phyloP scores from a whole-genome alignment of 2,888 invertebrate genomes.

The Ophonus ardosiacus region DNA sequence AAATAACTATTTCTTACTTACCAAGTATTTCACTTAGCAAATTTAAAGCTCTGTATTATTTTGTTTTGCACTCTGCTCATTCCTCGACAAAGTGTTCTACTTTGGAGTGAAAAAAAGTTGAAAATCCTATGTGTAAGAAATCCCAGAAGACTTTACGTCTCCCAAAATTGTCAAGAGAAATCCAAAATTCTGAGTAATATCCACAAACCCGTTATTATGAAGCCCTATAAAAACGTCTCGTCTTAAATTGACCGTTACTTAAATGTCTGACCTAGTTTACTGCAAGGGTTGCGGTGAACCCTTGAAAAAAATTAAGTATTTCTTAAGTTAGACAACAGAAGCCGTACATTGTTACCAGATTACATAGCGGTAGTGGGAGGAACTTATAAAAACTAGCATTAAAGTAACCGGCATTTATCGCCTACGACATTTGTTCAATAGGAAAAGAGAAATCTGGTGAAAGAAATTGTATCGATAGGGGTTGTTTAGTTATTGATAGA shows the following conservation, averaged over 20 bases:
- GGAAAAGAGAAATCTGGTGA: background rate
- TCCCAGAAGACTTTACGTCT: background rate
- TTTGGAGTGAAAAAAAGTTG: no score
- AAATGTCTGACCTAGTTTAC: conserved; percentile 47
- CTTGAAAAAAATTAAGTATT: conserved; percentile 35
- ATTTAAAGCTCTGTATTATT: no score
- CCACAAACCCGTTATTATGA: conserved; percentile 31
- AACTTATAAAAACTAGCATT: conserved; percentile 13
- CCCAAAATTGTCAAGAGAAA: conserved; percentile 31
- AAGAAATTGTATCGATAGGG: background rate
- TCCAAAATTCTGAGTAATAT: conserved; percentile 31
- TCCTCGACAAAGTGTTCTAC: no score
- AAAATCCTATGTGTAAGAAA: conserved; percentile 11
- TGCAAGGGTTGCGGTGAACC: conserved; percentile 37
- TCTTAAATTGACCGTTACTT: conserved; percentile 39
- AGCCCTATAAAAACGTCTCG: conserved; percentile 33
- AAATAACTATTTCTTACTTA: no score
- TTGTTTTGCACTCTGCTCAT: no score
- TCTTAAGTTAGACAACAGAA: conserved; percentile 29
- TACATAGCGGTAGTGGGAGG: conserved; percentile 7
- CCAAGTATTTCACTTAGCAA: no score
- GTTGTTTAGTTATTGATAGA: background rate
- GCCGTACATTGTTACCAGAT: conserved; percentile 49
- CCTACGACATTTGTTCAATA: conserved; percentile 32
- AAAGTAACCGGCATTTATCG: conserved; percentile 18